phyloP scores from a whole-genome alignment of 2,113 vertebrate species.

The Oenanthe melanoleuca region DNA sequence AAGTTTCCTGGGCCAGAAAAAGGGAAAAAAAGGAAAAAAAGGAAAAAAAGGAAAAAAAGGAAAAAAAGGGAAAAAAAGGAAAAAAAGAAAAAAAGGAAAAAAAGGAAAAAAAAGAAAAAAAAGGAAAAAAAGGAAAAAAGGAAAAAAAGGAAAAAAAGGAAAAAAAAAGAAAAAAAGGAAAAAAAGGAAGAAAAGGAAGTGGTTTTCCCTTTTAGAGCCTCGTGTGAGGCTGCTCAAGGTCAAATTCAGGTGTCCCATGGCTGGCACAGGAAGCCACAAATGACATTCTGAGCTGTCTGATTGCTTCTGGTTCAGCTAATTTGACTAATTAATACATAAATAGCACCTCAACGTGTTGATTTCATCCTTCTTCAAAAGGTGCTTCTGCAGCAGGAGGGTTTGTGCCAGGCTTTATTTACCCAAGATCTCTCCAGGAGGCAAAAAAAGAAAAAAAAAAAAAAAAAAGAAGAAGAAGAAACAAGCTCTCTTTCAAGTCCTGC shows the following conservation, averaged over 20 bases:
- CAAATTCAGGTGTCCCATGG: conserved; percentile 27
- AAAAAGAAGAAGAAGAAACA: neutral
- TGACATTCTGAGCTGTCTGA: neutral
- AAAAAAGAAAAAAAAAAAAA: neutral
- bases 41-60: too few relatives aligned
- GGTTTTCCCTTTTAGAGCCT: conserved; percentile 12
- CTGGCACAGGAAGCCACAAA: conserved; percentile 19
- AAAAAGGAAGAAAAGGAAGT: neutral
- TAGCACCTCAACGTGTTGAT: conserved; percentile 35
- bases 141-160: neutral
- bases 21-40: too few relatives aligned
- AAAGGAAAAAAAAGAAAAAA: too few relatives aligned
- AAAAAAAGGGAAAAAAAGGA: neutral
- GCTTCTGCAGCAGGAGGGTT: conserved; percentile 37
- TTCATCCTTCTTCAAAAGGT: conserved; percentile 40
- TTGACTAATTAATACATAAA: conserved; percentile 51
- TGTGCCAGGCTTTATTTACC: conserved; percentile 46
- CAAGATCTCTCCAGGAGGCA: neutral
- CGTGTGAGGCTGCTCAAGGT: conserved; percentile 9
- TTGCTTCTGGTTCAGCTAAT: conserved; percentile 60
- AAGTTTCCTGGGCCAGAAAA: neutral
- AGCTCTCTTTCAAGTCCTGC: conserved; percentile 36
- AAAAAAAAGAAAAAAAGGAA: neutral
- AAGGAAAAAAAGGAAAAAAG: neutral
- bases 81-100: too few relatives aligned